Evolutionary conservation across 2,888 invertebrate species (phyloP), one percentile per base, ranked within the genome.

Genomic region (Lithodes maja): DNA sequence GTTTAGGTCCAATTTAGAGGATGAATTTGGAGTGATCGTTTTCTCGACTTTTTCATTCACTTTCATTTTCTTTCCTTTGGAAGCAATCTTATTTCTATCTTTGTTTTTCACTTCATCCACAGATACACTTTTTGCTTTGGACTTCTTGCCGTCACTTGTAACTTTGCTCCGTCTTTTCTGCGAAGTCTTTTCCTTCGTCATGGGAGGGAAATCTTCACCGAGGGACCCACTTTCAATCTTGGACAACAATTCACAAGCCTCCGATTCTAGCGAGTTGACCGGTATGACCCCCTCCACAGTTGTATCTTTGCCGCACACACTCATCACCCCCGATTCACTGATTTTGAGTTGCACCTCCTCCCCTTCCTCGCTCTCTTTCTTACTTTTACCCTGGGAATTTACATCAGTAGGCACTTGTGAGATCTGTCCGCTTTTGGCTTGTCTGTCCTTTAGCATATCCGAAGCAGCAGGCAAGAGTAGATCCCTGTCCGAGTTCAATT

Each of bases 331-430:
- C 91, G 95, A 95, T 93, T 96, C 96, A 90, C 95, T 95, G 84
- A 96, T 96, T 92, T 95, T 94, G 77, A 96, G 93, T 92, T 96
- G 95, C 77, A 96, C 96, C 93, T 96, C 96, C 92, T 95, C 95
- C 95, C 95, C 95, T 84, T 95, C 95, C 54, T 94, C 93, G 49
- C 93, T 93, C 12, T 93, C 92, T 52, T 50, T 68, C 50, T n/a
- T 69, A 75, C 54, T 83, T 12, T 85, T 79, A n/a, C 68, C 77
- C 52, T 17, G 50, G 17, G 79, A 79, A 68, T 49, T 79, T 68
- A 52, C 79, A 69, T 82, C 81, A 12, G 81, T 52, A 82, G 81
- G 81, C 86, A 81, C 82, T 75, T 86, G 61, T 80, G 86, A n/a
- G 68, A 5, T 82, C 33, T 33, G 33, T 15, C 33, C 81, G 12